A percentile compares a stretch with the other conserved stretches of the same genome.
These are phyloP conservation scores for Camponotus pennsylvanicus DNA, from an alignment of 1,140 invertebrate species.

Conservation along the genomic window DNA sequence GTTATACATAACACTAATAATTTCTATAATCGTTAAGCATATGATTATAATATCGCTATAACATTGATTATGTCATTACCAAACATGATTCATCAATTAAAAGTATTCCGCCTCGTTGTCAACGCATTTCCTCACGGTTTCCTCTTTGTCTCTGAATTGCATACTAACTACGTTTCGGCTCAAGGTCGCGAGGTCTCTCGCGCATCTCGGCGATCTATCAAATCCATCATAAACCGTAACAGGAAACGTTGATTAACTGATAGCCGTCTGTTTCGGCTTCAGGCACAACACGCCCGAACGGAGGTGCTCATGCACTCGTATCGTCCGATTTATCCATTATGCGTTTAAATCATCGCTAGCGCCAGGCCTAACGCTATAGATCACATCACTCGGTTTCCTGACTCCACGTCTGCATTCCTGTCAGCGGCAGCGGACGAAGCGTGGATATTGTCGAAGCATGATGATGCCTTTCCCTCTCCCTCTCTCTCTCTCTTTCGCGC, in stretches of 20 bases:
- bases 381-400: slow-evolving; percentile 83
- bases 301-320: slow-evolving; percentile 48
- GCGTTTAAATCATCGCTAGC: slow-evolving; percentile 79
- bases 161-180: slow-evolving; percentile 20
- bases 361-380: slow-evolving; percentile 78
- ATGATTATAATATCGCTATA: neutral
- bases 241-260: slow-evolving; percentile 62
- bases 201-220: slow-evolving; percentile 36
- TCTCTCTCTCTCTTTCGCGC: slow-evolving; percentile 14
- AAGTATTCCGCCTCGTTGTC: neutral
- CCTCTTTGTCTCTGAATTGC: slow-evolving; percentile 7
- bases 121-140: slow-evolving; percentile 23
- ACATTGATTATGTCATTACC: neutral
- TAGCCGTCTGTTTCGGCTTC: slow-evolving; percentile 61
- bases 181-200: slow-evolving; percentile 49
- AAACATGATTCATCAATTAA: neutral
- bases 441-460: slow-evolving; percentile 65
- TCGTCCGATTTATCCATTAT: slow-evolving; percentile 79
- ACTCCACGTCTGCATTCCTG: slow-evolving; percentile 67
- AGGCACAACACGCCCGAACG: slow-evolving; percentile 55
- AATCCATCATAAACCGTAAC: slow-evolving; percentile 57
- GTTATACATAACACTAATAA: neutral
- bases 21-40: neutral
- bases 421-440: slow-evolving; percentile 64
- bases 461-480: slow-evolving; percentile 32